Conservation (phyloP, 2,113 vertebrate genomes). For the Clarias gariepinus region DNA sequence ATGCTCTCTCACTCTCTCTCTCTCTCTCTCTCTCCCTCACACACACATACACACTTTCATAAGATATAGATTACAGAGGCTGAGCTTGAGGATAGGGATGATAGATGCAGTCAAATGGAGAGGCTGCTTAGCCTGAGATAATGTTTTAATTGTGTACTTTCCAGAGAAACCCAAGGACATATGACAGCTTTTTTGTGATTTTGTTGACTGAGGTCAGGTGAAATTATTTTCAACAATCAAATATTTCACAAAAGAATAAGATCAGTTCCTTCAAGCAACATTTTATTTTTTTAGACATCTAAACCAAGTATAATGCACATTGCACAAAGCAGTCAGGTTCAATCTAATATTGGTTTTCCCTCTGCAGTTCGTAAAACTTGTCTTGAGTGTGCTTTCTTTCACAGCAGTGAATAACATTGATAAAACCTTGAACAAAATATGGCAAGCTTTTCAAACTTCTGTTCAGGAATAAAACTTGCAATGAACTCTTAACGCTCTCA, state of each 20-base stretch:
- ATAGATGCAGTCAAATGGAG: constrained; percentile 28
- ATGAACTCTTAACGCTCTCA: background rate
- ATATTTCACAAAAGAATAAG: constrained; percentile 1
- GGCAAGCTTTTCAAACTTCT: constrained; percentile 1
- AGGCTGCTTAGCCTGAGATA: constrained; percentile 41
- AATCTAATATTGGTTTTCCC: background rate
- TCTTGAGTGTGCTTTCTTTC: background rate
- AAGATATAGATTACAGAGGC: constrained; percentile 33
- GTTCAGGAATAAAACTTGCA: background rate
- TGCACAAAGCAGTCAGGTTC: background rate
- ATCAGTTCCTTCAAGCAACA: background rate
- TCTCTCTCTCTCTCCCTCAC: background rate
- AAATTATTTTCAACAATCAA: constrained; percentile 30
- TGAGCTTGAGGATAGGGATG: constrained; percentile 38
- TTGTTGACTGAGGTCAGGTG: constrained; percentile 3
- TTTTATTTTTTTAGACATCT: background rate
- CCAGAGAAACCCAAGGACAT: constrained; percentile 22
- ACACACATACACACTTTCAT: background rate
- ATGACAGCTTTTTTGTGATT: background rate
- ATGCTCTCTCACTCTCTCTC: constrained; percentile 7
- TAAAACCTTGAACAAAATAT: constrained; percentile 5
- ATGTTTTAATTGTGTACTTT: constrained; percentile 37
- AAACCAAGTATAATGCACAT: background rate
- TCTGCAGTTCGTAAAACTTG: background rate
- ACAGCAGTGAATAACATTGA: background rate